Evolutionary conservation across 2,797 vertebrate genomes (phyloP).

Genomic region (Sebastes hubbsi): DNA sequence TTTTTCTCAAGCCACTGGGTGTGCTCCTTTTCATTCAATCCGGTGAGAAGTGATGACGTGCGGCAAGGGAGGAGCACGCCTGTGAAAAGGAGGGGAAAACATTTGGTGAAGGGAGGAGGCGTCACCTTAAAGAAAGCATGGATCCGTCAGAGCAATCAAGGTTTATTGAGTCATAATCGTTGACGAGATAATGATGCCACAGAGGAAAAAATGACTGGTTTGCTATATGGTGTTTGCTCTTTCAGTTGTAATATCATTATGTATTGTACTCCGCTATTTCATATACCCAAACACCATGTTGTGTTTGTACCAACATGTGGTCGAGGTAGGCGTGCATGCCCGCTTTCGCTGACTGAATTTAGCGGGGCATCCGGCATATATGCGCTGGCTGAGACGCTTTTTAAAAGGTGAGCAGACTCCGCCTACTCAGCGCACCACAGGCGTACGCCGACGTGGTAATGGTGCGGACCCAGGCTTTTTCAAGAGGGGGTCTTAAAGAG

Average conservation of each 20-base stretch:
- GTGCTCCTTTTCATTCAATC: neutral
- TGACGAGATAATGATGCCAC: neutral
- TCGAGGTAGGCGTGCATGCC: no score
- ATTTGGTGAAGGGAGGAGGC: rapidly evolving
- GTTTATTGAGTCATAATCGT: neutral
- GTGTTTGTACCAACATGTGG: no score
- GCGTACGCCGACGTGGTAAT: neutral
- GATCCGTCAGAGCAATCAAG: neutral
- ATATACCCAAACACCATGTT: no score
- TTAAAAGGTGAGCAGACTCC: neutral
- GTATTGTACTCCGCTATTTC: no score
- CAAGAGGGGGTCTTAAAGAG: no score
- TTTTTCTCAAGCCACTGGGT: no score
- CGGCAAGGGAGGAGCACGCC: no score
- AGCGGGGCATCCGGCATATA: neutral
- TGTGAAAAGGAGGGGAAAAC: no score
- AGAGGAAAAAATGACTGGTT: neutral
- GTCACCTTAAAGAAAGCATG: neutral
- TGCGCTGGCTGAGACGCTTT: neutral
- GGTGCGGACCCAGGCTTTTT: neutral
- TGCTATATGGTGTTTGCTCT: no score
- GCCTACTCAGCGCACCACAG: no score
- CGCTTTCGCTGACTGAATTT: neutral
- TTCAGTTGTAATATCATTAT: no score
- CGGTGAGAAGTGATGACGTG: no score